Evolutionary conservation across 2,797 vertebrate genomes (phyloP).

Genomic region (Hoplostethus mediterraneus): DNA sequence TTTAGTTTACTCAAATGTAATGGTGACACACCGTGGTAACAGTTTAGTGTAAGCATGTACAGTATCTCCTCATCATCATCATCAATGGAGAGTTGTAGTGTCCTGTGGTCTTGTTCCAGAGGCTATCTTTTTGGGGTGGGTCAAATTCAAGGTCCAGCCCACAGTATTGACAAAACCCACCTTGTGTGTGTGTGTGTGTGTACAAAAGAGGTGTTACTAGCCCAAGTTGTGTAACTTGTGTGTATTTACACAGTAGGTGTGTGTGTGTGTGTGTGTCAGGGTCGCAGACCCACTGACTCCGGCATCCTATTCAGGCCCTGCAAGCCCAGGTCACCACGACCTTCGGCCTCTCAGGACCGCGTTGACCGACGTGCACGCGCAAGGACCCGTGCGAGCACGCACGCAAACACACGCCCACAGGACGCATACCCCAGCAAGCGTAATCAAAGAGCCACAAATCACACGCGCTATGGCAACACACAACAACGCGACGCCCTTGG

Average conservation of each 20-base stretch:
- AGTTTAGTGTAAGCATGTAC: too few species aligned
- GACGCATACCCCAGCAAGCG: slow-evolving; percentile 19
- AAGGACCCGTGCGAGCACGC: slow-evolving; percentile 12
- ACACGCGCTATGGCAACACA: slow-evolving; percentile 32
- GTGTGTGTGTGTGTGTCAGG: slow-evolving; percentile 3
- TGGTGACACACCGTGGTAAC: too few species aligned
- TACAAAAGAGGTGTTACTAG: slow-evolving; percentile 16
- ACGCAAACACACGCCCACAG: slow-evolving; percentile 15
- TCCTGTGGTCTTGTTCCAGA: too few species aligned
- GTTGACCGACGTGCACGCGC: not conserved
- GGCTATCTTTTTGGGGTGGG: too few species aligned
- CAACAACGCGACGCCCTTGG: slow-evolving; percentile 10
- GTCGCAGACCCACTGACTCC: slow-evolving; percentile 63
- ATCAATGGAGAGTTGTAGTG: too few species aligned
- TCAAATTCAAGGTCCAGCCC: slow-evolving; percentile 5
- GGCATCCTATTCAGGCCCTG: slow-evolving; percentile 61
- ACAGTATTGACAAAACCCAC: slow-evolving; percentile 44
- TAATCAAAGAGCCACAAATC: slow-evolving; percentile 29
- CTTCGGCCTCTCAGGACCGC: slow-evolving; percentile 36
- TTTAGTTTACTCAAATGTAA: too few species aligned
- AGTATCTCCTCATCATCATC: too few species aligned
- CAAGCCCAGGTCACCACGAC: slow-evolving; percentile 46
- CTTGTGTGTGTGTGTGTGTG: slow-evolving; percentile 26
- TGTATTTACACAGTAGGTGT: slow-evolving; percentile 23
- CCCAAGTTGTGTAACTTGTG: slow-evolving; percentile 31